Percentiles rank a stretch among this genome's conserved stretches.
Conservation (phyloP, 2,888 invertebrate genomes). For the Melinaea menophilus region DNA sequence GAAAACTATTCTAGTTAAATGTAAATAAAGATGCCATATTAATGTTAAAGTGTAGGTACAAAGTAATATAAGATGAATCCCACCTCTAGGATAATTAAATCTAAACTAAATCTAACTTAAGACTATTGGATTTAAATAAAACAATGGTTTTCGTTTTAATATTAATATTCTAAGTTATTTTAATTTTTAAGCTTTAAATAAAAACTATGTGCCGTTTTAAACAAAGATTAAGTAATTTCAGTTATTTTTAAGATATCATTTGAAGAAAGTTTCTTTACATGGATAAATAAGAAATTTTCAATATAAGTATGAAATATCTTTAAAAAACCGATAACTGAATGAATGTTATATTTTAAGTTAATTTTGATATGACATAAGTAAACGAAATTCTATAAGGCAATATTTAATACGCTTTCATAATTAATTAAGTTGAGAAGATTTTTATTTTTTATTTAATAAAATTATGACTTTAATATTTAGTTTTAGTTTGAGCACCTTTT, state of each 20-base stretch:
- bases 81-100: slow-evolving; percentile 37
- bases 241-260: neutral
- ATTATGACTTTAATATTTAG: neutral
- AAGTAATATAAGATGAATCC: slow-evolving; percentile 42
- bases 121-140: too few species aligned
- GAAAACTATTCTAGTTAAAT: slow-evolving; percentile 12
- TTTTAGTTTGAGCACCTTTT: slow-evolving; percentile 12
- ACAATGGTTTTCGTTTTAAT: too few species aligned
- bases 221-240: slow-evolving; percentile 4
- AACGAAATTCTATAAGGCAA: slow-evolving; percentile 4
- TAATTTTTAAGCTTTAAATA: slow-evolving; percentile 17
- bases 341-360: too few species aligned
- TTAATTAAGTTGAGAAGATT: slow-evolving; percentile 3
- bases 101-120: too few species aligned
- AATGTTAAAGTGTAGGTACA: slow-evolving; percentile 48
- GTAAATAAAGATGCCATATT: slow-evolving; percentile 51
- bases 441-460: slow-evolving; percentile 6
- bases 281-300: neutral
- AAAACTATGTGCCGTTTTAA: slow-evolving; percentile 19
- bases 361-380: too few species aligned
- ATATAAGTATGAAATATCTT: neutral
- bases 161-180: neutral
- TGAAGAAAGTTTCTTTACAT: neutral
- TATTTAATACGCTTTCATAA: slow-evolving; percentile 1
- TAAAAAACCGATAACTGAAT: too few species aligned